phyloP scores from a whole-genome alignment of 2,797 vertebrate species.

The Leptodactylus fallax region DNA sequence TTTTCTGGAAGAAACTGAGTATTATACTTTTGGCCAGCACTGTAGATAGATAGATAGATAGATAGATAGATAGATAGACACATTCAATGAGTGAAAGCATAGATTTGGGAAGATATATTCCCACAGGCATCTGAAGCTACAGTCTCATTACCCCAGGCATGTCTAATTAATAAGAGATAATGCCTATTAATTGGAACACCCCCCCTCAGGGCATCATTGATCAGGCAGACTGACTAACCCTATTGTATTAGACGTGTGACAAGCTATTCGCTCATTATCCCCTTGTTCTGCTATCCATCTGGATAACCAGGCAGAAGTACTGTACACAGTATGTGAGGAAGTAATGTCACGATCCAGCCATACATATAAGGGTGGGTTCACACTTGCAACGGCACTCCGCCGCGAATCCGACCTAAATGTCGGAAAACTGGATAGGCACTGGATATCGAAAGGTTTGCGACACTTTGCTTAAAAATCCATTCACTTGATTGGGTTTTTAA shows the following conservation, averaged over 20 bases:
- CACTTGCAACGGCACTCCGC: no score
- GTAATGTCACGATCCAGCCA: not conserved
- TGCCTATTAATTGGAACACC: slow-evolving; percentile 10
- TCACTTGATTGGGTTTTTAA: no score
- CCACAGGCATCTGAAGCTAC: not conserved
- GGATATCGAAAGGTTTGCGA: no score
- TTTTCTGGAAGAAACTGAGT: no score
- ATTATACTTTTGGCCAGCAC: no score
- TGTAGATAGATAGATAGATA: slow-evolving; percentile 29
- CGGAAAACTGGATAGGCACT: no score
- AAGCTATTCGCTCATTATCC: slow-evolving; percentile 18
- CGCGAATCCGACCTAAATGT: no score
- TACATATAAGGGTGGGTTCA: no score
- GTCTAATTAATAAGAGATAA: not conserved
- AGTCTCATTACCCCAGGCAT: not conserved
- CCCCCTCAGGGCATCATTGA: slow-evolving; percentile 14
- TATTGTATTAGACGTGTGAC: slow-evolving; percentile 19
- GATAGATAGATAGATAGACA: slow-evolving; percentile 8
- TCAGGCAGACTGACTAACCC: slow-evolving; percentile 3
- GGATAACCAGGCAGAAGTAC: not conserved
- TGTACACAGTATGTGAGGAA: not conserved
- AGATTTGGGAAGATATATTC: not conserved
- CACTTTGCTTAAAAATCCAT: no score
- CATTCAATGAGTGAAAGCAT: not conserved
- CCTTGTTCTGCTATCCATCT: not conserved